These are phyloP conservation scores for Drosophila meridionalis DNA, from an alignment of 2,888 invertebrate genomes.

Conservation along the genomic window DNA sequence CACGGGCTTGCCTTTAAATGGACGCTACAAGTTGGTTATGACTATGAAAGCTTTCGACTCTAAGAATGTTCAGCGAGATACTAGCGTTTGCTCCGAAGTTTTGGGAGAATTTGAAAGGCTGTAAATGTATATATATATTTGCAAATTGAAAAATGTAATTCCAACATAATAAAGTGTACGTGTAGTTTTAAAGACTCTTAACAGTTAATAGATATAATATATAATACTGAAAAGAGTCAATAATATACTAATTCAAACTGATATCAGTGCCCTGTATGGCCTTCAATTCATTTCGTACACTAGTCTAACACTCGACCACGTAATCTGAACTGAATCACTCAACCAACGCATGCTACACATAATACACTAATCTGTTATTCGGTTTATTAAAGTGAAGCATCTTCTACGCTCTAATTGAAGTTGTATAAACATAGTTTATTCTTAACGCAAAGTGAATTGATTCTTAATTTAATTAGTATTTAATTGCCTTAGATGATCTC, in stretches of 20 bases:
- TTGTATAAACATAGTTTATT: conserved; percentile 2
- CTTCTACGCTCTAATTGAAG: too few species aligned
- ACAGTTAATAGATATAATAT: too few species aligned
- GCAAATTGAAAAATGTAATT: background rate
- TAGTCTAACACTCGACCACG: background rate
- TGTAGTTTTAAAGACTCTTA: too few species aligned
- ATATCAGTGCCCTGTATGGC: background rate
- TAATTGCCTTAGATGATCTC: conserved; percentile 35
- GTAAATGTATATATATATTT: background rate
- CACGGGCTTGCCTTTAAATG: background rate
- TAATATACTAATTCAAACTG: too few species aligned
- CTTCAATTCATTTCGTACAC: background rate
- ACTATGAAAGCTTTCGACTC: background rate
- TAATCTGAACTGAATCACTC: background rate
- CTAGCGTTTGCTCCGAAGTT: background rate
- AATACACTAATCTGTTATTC: too few species aligned
- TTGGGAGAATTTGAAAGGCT: background rate
- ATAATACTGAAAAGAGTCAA: too few species aligned
- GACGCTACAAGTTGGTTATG: background rate
- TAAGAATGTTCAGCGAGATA: background rate
- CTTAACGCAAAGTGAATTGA: conserved; percentile 9
- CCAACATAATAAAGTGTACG: background rate
- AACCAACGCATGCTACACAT: too few species aligned
- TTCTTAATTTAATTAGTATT: background rate
- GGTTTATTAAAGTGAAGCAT: too few species aligned